These are phyloP conservation scores for Ephydatia muelleri DNA, from an alignment of 37 sponge, comb jelly and placozoan genomes.

Conservation along the genomic window DNA sequence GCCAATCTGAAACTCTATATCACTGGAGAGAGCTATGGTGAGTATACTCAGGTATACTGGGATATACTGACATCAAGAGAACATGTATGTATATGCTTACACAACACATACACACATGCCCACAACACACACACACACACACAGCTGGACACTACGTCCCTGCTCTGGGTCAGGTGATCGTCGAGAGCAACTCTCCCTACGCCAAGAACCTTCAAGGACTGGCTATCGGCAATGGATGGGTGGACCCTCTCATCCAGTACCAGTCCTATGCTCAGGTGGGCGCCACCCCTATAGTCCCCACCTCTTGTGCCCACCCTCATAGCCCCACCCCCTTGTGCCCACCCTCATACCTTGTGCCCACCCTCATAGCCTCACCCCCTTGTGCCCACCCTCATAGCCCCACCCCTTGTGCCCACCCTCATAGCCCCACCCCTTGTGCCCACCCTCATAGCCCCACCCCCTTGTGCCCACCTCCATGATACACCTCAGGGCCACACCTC, in stretches of 20 bases:
- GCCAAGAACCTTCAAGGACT: slow-evolving; percentile 88
- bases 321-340: too few species aligned
- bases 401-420: too few species aligned
- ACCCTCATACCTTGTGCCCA: too few species aligned
- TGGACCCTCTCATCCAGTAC: slow-evolving; percentile 85
- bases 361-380: too few species aligned
- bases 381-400: too few species aligned
- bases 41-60: not conserved
- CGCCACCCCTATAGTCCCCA: not conserved
- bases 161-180: slow-evolving; percentile 80
- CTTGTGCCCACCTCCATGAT: too few species aligned
- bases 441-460: too few species aligned
- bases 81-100: not conserved
- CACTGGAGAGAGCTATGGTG: slow-evolving; percentile 88
- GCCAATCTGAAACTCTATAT: slow-evolving; percentile 78
- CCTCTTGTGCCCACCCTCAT: too few species aligned
- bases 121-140: slow-evolving; percentile 2
- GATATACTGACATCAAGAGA: not conserved
- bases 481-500: too few species aligned
- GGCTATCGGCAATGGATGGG: slow-evolving; percentile 93
- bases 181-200: slow-evolving; percentile 70
- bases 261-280: slow-evolving; percentile 64
- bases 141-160: slow-evolving; percentile 92
- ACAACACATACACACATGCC: not conserved
- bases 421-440: too few species aligned